Evolutionary conservation across 2,888 invertebrate species (phyloP).

Genomic region (Lydus trimaculatus): DNA sequence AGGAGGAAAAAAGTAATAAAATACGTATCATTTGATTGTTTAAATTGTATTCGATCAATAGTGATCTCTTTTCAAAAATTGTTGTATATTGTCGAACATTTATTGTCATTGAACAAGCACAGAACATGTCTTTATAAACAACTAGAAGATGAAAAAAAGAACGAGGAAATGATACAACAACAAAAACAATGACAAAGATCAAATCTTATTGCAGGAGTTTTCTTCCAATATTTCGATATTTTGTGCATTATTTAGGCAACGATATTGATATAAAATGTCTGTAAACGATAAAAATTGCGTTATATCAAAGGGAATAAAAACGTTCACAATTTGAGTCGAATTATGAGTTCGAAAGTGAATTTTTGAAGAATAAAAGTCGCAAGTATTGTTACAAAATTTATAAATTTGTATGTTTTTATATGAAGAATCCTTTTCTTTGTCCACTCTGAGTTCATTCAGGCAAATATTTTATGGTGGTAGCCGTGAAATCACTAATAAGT

Average conservation of each 20-base stretch:
- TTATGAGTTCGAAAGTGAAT: no score
- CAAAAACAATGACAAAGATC: not conserved
- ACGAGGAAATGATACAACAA: no score
- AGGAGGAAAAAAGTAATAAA: not conserved
- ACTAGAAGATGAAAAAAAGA: not conserved
- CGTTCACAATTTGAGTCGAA: not conserved
- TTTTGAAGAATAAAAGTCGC: no score
- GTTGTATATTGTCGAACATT: not conserved
- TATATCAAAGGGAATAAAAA: not conserved
- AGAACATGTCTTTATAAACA: not conserved
- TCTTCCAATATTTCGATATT: not conserved
- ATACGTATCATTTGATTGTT: constrained; percentile 5
- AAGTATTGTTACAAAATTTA: no score
- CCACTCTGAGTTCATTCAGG: no score
- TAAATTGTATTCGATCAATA: not conserved
- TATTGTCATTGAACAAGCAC: not conserved
- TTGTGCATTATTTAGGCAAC: not conserved
- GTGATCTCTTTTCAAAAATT: not conserved
- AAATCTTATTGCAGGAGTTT: not conserved
- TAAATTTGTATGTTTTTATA: no score
- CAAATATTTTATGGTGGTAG: no score
- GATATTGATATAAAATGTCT: not conserved
- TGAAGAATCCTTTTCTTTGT: no score
- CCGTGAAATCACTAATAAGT: no score
- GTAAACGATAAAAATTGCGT: not conserved